These are phyloP conservation scores for Chloropsis cyanopogon DNA, from an alignment of 2,113 vertebrate species.

Conservation along the genomic window DNA sequence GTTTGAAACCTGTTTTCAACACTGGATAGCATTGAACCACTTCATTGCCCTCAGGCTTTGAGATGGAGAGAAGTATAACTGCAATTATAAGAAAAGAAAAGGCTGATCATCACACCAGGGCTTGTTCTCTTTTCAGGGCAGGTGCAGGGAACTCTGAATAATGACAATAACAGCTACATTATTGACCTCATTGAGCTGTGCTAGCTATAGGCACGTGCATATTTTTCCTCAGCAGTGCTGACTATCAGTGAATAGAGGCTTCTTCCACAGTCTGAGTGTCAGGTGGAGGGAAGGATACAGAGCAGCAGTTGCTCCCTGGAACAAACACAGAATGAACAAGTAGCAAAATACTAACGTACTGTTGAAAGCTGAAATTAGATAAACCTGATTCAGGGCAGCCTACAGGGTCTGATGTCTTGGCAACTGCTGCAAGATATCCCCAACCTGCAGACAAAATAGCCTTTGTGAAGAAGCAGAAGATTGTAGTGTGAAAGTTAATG, in stretches of 20 bases:
- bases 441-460: conserved; percentile 26
- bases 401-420: neutral
- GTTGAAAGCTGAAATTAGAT: conserved; percentile 15
- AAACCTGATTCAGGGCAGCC: neutral
- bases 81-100: conserved; percentile 22
- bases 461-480: conserved; percentile 38
- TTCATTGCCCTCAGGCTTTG: neutral
- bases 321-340: neutral
- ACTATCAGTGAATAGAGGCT: neutral
- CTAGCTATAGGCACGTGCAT: neutral
- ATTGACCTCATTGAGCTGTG: neutral
- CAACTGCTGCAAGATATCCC: neutral
- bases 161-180: neutral
- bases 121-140: neutral
- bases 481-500: conserved; percentile 19
- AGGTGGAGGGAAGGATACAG: neutral
- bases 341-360: neutral
- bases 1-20: neutral
- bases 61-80: neutral
- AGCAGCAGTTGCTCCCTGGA: neutral
- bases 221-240: neutral
- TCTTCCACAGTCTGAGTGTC: neutral
- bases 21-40: neutral
- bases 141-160: neutral
- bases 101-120: neutral